phyloP scores from a whole-genome alignment of 2,113 vertebrate genomes.

The Seriola aureovittata region DNA sequence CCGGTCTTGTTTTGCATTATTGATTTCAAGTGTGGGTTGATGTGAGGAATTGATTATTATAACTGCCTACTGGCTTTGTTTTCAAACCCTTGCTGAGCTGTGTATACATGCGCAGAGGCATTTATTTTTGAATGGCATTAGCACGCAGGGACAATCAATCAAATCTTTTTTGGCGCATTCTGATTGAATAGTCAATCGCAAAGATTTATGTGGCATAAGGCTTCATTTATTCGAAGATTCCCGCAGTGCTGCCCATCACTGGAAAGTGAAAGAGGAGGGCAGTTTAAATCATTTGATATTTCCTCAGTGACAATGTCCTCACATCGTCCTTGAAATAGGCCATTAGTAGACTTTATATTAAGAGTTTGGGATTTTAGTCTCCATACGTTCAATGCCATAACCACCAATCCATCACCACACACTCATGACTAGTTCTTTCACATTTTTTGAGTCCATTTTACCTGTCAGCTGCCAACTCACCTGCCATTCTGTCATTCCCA shows the following conservation, averaged over 20 bases:
- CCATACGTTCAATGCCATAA: not conserved
- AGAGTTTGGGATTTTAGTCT: not conserved
- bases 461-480: not conserved
- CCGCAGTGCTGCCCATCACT: not conserved
- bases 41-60: conserved; percentile 23
- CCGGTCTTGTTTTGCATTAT: conserved; percentile 16
- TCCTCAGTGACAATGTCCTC: not conserved
- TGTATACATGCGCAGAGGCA: not conserved
- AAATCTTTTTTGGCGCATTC: not conserved
- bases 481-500: not conserved
- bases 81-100: not conserved
- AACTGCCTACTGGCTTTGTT: conserved; percentile 3
- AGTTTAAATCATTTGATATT: conserved; percentile 4
- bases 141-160: not conserved
- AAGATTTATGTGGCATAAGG: not conserved
- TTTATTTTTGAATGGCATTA: not conserved
- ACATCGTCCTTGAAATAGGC: conserved; percentile 1
- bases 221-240: conserved; percentile 8
- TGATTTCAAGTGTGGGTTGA: conserved; percentile 1
- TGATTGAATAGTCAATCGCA: not conserved
- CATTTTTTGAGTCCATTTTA: not conserved
- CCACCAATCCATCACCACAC: not conserved
- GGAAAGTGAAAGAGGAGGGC: not conserved
- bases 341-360: not conserved
- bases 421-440: no score